These are phyloP conservation scores for Darevskia nairensis DNA, from an alignment of 2,797 vertebrate genomes.

Conservation along the genomic window DNA sequence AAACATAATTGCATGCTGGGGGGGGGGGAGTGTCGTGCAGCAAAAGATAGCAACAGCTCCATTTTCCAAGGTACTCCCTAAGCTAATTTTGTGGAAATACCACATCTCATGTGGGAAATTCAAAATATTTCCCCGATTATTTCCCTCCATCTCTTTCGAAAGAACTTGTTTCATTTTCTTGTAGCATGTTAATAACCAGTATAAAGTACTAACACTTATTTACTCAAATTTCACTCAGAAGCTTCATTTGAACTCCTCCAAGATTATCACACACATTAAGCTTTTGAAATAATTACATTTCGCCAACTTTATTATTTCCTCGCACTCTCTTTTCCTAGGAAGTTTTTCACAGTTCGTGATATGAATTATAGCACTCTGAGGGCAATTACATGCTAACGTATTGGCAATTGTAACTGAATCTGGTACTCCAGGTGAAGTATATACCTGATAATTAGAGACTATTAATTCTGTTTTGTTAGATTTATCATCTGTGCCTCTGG, in stretches of 20 bases:
- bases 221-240: not conserved
- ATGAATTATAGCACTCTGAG: conserved; percentile 48
- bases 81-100: conserved; percentile 33
- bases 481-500: conserved; percentile 71
- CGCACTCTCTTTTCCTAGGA: conserved; percentile 48
- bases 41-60: not conserved
- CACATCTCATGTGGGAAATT: conserved; percentile 24
- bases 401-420: conserved; percentile 64
- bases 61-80: conserved; percentile 33
- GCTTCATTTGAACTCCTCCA: conserved; percentile 31
- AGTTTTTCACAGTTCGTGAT: conserved; percentile 56
- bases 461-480: conserved; percentile 75
- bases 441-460: conserved; percentile 74
- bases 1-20: conserved; percentile 34
- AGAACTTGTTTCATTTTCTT: conserved; percentile 31
- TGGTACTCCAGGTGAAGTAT: conserved; percentile 69
- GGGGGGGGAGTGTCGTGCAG: not conserved
- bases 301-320: conserved; percentile 46
- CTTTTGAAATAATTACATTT: conserved; percentile 56
- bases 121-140: conserved; percentile 39
- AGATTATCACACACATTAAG: conserved; percentile 45
- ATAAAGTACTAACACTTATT: conserved; percentile 31
- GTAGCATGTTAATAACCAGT: conserved; percentile 16
- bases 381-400: conserved; percentile 67
- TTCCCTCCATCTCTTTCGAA: conserved; percentile 28